Evolutionary conservation across 2,888 invertebrate genomes (phyloP).

Genomic region (Chrysotoxum bicinctum): DNA sequence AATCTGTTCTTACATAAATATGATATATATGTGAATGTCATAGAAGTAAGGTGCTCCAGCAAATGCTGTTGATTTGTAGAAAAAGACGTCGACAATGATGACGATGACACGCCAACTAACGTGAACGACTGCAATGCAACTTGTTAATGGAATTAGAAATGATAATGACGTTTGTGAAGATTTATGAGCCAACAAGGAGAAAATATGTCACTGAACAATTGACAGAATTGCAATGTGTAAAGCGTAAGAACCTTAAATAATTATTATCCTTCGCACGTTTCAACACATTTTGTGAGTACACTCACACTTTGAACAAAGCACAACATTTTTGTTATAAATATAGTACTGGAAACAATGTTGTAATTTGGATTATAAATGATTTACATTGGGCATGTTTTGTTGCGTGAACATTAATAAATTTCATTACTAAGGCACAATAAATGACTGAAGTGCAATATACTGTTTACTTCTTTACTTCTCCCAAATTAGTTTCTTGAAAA

Average conservation of each 20-base stretch:
- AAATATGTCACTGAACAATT: conserved; percentile 50
- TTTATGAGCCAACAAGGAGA: conserved; percentile 65
- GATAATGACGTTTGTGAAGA: conserved; percentile 71
- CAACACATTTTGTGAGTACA: not conserved
- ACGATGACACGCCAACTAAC: conserved; percentile 16
- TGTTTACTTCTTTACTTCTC: too few relatives aligned
- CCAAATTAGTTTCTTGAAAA: too few relatives aligned
- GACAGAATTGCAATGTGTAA: conserved; percentile 26
- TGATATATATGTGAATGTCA: conserved; percentile 61
- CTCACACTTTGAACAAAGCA: not conserved
- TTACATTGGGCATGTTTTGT: not conserved
- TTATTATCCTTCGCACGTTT: conserved; percentile 66
- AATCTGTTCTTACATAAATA: conserved; percentile 47
- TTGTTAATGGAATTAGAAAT: conserved; percentile 73
- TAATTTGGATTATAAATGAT: not conserved
- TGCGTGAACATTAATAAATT: too few relatives aligned
- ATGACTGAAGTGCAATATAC: too few relatives aligned
- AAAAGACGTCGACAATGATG: not conserved
- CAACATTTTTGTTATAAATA: conserved; percentile 4
- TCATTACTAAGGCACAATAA: too few relatives aligned
- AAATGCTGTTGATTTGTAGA: conserved; percentile 13
- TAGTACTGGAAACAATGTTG: not conserved
- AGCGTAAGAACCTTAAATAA: conserved; percentile 49
- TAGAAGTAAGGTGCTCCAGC: not conserved
- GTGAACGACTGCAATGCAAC: conserved; percentile 58